Conservation (phyloP, 1,140 invertebrate species). For the Hycleus phaleratus region DNA sequence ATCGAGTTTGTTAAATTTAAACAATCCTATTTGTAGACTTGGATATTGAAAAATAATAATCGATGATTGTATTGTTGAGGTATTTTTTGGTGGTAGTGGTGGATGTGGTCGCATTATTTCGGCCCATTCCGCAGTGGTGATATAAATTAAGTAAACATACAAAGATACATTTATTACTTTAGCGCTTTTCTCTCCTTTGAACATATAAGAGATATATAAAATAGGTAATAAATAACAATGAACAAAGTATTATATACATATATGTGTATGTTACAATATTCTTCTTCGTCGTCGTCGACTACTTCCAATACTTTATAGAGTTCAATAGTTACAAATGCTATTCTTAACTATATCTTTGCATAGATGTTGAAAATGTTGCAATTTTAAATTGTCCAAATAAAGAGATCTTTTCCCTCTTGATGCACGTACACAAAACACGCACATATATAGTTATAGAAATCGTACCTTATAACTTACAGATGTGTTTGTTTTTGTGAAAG, state of each 20-base stretch:
- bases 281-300: background rate
- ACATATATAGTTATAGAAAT: background rate
- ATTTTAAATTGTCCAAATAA: conserved; percentile 6
- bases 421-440: background rate
- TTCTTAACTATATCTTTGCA: conserved; percentile 1
- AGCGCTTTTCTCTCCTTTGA: conserved; percentile 4
- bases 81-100: background rate
- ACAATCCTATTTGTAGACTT: too few species aligned
- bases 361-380: conserved; percentile 2
- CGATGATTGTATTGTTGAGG: background rate
- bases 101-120: background rate
- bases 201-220: conserved; percentile 1
- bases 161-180: conserved; percentile 12
- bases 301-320: background rate
- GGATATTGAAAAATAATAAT: background rate
- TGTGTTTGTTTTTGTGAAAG: too few species aligned
- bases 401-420: conserved; percentile 2
- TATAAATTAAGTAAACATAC: conserved; percentile 10
- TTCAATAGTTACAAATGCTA: conserved; percentile 2
- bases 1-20: too few species aligned
- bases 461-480: too few species aligned
- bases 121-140: background rate
- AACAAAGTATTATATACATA: conserved; percentile 4
- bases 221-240: background rate
- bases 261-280: background rate